These are phyloP conservation scores for Argopecten irradians DNA, from an alignment of 1,140 invertebrate genomes.

Conservation along the genomic window DNA sequence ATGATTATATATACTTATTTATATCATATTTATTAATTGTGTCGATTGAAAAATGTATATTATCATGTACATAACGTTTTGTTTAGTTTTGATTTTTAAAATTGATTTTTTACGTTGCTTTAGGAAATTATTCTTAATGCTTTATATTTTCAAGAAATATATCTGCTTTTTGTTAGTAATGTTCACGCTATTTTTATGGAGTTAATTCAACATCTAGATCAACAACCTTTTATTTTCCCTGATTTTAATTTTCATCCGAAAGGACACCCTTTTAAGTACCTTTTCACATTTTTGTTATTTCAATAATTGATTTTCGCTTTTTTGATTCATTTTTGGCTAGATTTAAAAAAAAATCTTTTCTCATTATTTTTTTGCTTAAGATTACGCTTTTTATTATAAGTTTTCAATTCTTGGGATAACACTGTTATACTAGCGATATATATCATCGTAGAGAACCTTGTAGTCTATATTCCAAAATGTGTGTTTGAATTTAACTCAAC, in stretches of 20 bases:
- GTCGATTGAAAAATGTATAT: neutral
- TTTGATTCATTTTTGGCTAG: neutral
- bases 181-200: neutral
- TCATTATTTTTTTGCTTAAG: neutral
- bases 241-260: neutral
- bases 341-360: neutral
- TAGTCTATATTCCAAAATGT: neutral
- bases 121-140: neutral
- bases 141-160: neutral
- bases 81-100: neutral
- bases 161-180: neutral
- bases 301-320: neutral
- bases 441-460: neutral
- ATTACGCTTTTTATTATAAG: neutral
- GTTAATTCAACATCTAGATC: neutral
- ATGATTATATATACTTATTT: neutral
- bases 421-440: neutral
- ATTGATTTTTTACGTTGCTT: neutral
- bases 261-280: neutral
- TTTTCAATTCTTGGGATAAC: neutral
- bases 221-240: neutral
- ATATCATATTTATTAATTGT: neutral
- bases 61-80: neutral
- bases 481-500: neutral
- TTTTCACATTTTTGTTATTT: neutral